These are phyloP conservation scores for Muraenolepis orangiensis DNA, from an alignment of 2,797 vertebrate genomes.

Conservation along the genomic window DNA sequence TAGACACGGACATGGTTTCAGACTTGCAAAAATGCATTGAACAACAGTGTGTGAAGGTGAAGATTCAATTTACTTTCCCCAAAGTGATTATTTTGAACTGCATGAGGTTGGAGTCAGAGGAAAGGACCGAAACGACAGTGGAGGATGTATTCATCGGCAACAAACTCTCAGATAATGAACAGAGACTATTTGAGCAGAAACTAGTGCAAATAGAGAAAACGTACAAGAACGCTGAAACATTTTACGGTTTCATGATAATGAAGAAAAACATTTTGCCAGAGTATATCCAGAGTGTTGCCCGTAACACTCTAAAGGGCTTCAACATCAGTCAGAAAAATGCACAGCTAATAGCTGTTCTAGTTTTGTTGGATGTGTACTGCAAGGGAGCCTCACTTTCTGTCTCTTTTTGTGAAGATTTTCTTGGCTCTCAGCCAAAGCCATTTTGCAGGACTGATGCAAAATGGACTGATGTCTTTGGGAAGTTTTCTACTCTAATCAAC, in stretches of 20 bases:
- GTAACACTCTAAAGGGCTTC: slow-evolving; percentile 64
- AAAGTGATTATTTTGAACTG: slow-evolving; percentile 67
- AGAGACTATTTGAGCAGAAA: slow-evolving; percentile 57
- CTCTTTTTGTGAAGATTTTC: slow-evolving; percentile 67
- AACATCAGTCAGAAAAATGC: slow-evolving; percentile 46
- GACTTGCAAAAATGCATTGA: slow-evolving; percentile 64
- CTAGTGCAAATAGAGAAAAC: slow-evolving; percentile 55
- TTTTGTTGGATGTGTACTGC: slow-evolving; percentile 57
- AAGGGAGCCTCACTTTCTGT: slow-evolving; percentile 51
- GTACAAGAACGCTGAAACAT: slow-evolving; percentile 57
- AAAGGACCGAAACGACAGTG: slow-evolving; percentile 24
- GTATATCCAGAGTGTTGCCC: slow-evolving; percentile 60
- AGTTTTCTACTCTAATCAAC: slow-evolving; percentile 60
- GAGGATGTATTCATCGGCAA: slow-evolving; percentile 58
- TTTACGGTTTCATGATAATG: slow-evolving; percentile 73
- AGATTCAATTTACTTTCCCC: slow-evolving; percentile 38
- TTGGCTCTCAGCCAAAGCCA: slow-evolving; percentile 51
- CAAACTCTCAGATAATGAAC: slow-evolving; percentile 54
- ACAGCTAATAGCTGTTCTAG: slow-evolving; percentile 64
- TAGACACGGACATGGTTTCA: slow-evolving; percentile 72
- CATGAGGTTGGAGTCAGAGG: slow-evolving; percentile 52
- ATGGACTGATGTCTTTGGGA: slow-evolving; percentile 56
- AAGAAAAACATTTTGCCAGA: slow-evolving; percentile 62
- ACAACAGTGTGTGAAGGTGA: slow-evolving; percentile 41
- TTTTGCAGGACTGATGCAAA: slow-evolving; percentile 38